phyloP scores from a whole-genome alignment of 1,140 invertebrate genomes.

The Eufriesea mexicana region DNA sequence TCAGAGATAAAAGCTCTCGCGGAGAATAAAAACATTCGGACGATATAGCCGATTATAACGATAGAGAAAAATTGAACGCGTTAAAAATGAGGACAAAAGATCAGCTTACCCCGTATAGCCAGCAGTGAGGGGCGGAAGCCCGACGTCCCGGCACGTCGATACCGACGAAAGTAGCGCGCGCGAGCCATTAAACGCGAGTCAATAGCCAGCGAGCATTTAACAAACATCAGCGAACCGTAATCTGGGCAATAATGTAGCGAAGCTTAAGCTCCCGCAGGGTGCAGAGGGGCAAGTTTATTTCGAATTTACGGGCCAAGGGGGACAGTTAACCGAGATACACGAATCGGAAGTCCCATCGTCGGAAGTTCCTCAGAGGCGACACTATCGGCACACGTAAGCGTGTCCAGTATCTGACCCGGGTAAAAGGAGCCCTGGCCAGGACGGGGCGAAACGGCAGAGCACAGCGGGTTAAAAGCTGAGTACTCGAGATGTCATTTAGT shows the following conservation, averaged over 20 bases:
- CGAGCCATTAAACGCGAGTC: background rate
- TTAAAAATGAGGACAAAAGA: too few species aligned
- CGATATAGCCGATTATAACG: too few species aligned
- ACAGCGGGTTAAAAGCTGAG: constrained; percentile 47
- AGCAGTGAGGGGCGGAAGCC: too few species aligned
- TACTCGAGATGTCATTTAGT: constrained; percentile 64
- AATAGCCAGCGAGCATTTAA: background rate
- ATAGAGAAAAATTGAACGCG: too few species aligned
- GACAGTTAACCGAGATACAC: constrained; percentile 28
- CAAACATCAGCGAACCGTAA: constrained; percentile 4
- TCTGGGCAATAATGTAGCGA: background rate
- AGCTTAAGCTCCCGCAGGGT: background rate
- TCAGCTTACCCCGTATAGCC: too few species aligned
- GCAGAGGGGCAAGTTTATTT: background rate
- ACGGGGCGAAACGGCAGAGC: background rate
- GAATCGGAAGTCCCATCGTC: constrained; percentile 29
- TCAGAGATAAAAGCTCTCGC: too few species aligned
- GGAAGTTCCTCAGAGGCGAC: constrained; percentile 21
- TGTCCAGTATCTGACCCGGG: constrained; percentile 27
- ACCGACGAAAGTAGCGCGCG: too few species aligned
- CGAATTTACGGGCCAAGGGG: constrained; percentile 1
- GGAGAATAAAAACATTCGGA: too few species aligned
- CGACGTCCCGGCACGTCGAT: too few species aligned
- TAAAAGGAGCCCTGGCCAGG: constrained; percentile 1
- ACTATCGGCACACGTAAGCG: constrained; percentile 44